Conservation (phyloP, 2,888 invertebrate genomes). For the Polyploca ridens region DNA sequence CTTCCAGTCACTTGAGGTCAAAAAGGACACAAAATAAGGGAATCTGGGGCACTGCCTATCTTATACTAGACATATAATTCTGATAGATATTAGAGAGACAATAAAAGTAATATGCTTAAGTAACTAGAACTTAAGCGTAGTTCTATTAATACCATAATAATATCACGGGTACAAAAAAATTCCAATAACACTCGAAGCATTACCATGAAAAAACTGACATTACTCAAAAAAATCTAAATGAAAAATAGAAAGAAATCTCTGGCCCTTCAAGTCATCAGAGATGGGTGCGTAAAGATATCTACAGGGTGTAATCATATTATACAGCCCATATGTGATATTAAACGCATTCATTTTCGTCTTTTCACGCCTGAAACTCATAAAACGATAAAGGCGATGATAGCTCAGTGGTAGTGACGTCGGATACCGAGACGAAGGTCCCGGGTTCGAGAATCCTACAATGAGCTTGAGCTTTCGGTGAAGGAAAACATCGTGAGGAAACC, state of each 20-base stretch:
- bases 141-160: neutral
- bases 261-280: slow-evolving; percentile 5
- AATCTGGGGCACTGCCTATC: too few species aligned
- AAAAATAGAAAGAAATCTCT: neutral
- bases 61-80: too few species aligned
- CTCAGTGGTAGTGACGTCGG: too few species aligned
- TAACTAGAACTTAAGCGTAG: neutral
- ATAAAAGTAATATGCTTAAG: too few species aligned
- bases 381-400: too few species aligned
- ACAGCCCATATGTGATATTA: slow-evolving; percentile 12
- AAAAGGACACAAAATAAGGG: too few species aligned
- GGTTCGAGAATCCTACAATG: too few species aligned
- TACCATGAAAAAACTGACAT: neutral
- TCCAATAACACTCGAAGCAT: neutral
- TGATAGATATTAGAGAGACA: too few species aligned
- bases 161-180: neutral
- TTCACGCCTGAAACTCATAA: slow-evolving; percentile 13
- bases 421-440: too few species aligned
- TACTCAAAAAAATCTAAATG: neutral
- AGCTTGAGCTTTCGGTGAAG: too few species aligned
- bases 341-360: slow-evolving; percentile 15
- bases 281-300: slow-evolving; percentile 2
- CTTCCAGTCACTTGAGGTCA: too few species aligned
- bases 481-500: too few species aligned
- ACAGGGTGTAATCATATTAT: slow-evolving; percentile 12